phyloP scores from a whole-genome alignment of 2,888 invertebrate species.

The Clunio marinus region DNA sequence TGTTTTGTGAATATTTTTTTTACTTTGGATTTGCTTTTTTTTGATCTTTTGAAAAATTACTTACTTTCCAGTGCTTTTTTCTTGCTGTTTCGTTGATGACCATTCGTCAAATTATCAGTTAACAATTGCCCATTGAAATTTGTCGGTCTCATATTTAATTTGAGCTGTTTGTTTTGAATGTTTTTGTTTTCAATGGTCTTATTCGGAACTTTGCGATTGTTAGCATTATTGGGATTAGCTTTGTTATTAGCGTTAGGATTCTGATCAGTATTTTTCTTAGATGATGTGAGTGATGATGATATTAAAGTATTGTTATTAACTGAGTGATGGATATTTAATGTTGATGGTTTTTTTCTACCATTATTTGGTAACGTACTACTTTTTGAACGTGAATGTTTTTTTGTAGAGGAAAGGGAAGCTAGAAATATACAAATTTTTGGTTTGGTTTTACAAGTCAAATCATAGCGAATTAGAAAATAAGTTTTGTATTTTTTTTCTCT shows the following conservation, averaged over 20 bases:
- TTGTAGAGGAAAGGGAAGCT: slow-evolving; percentile 72
- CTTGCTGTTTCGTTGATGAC: slow-evolving; percentile 38
- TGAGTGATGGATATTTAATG: slow-evolving; percentile 41
- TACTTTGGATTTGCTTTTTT: too few species aligned
- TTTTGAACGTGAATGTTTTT: slow-evolving; percentile 63
- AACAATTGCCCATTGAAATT: slow-evolving; percentile 39
- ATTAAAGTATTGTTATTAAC: slow-evolving; percentile 39
- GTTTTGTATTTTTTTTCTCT: not conserved
- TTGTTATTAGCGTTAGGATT: slow-evolving; percentile 9
- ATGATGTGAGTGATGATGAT: slow-evolving; percentile 39
- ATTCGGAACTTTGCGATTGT: slow-evolving; percentile 32
- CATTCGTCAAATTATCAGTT: slow-evolving; percentile 37
- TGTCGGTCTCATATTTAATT: slow-evolving; percentile 38
- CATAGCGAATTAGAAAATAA: slow-evolving; percentile 6
- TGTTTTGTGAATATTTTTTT: too few species aligned
- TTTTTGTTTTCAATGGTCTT: slow-evolving; percentile 39
- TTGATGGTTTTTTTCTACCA: slow-evolving; percentile 47
- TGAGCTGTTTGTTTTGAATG: slow-evolving; percentile 39
- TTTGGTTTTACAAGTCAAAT: slow-evolving; percentile 29
- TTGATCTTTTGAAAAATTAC: slow-evolving; percentile 30
- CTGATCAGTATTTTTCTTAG: slow-evolving; percentile 31
- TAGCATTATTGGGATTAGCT: not conserved
- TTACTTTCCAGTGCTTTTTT: slow-evolving; percentile 40
- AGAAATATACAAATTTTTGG: slow-evolving; percentile 54
- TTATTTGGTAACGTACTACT: slow-evolving; percentile 58